Evolutionary conservation across 2,113 vertebrate genomes (phyloP), one percentile per base, ranked within the genome.

Genomic region (Holacanthus passer): DNA sequence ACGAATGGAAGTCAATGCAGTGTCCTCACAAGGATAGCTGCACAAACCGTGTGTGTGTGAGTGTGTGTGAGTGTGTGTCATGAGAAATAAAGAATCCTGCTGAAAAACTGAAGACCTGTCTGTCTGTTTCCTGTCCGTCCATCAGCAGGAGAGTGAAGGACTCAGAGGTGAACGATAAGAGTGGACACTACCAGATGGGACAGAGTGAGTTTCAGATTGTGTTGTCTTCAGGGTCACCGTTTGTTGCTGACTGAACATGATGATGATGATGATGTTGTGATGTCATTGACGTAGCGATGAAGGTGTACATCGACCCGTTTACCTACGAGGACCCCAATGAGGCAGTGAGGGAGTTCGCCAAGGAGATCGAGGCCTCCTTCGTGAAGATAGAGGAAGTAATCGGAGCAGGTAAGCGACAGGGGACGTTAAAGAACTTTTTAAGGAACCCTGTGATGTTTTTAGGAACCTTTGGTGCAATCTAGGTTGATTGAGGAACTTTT

Each of bases 181-280:
- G 87, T 0, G 94, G 96, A 10, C 97, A 97, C 76, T 96, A 96
- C 72, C 96, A 96, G 85, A 97, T 97, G 78, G 96, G 96, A 8
- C 96, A 96, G 2, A 96, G 97, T 97, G 93, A 92, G 96, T 89
- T 17, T 39, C 29, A 48, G n/a, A 41, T 71, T 20, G 20, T 10
- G 4, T 53, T 6, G 5, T 37, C 35, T 37, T 37, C 35, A 37
- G 35, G 35, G 35, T 5, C 53, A 27, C 22, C 27, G 52, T 53
- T 27, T 16, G n/a, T 8, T 37, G 35, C n/a, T 55, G 52, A 29
- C 22, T 59, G 56, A 9, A 13, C 64, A 52, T 74, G 50, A 16
- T 68, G 72, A 39, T 62, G 32, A 10, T 68, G 72, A 32, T 67
- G 41, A 29, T 58, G 50, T 31, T 62, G 59, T 14, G 73, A 45